These are phyloP conservation scores for Dichetophora obliterata DNA, from an alignment of 2,888 invertebrate species.

Conservation along the genomic window DNA sequence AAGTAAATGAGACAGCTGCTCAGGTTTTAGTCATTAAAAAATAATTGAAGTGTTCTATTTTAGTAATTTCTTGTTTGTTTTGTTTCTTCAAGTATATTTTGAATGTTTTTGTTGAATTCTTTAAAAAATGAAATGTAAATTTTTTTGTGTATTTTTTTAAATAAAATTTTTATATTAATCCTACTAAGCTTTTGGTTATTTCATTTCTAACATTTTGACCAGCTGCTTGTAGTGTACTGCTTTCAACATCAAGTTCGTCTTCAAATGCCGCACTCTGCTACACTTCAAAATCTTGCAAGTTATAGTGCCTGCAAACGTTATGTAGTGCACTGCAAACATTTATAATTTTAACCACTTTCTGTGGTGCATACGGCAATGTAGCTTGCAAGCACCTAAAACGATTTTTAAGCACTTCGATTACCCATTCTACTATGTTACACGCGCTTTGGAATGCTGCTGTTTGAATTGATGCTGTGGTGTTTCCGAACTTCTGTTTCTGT, in stretches of 20 bases:
- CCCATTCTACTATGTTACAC: constrained; percentile 41
- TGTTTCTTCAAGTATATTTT: no score
- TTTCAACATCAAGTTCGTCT: neutral
- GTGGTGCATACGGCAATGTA: constrained; percentile 24
- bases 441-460: constrained; percentile 24
- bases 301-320: no score
- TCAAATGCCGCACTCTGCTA: neutral
- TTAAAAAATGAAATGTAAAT: no score
- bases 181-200: constrained; percentile 30
- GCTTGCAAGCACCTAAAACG: constrained; percentile 29
- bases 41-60: neutral
- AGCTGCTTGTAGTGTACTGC: neutral
- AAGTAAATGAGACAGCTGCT: neutral
- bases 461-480: constrained; percentile 29
- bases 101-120: no score
- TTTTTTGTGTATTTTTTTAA: neutral
- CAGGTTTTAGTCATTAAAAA: neutral
- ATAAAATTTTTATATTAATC: neutral
- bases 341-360: no score
- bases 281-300: no score
- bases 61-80: neutral
- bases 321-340: no score
- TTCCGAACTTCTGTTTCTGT: constrained; percentile 13
- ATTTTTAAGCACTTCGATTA: constrained; percentile 40
- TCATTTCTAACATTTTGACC: constrained; percentile 32